Evolutionary conservation across 2,797 vertebrate species (phyloP).

Genomic region (Paguma larvata): DNA sequence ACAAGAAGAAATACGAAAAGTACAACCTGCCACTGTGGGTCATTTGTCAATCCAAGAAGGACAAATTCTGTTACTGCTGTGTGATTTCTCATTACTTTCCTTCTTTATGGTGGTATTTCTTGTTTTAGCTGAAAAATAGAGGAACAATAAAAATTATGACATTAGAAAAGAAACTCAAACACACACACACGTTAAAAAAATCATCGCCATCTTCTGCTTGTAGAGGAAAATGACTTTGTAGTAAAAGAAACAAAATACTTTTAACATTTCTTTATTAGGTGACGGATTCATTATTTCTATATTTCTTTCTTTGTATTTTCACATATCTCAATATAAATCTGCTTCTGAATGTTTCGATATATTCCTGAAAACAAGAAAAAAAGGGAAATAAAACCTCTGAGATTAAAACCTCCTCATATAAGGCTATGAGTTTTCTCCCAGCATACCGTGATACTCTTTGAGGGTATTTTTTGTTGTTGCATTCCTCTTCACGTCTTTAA

Average conservation of each 20-base stretch:
- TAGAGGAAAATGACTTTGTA: background rate
- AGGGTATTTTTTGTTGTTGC: background rate
- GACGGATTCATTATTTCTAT: background rate
- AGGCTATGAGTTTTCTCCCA: background rate
- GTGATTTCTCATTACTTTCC: constrained; percentile 66
- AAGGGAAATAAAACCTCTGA: background rate
- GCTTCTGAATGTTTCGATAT: background rate
- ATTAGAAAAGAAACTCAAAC: background rate
- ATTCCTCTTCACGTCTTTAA: background rate
- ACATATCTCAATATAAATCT: background rate
- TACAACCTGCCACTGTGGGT: constrained; percentile 59
- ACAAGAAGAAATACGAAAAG: constrained; percentile 74
- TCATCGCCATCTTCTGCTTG: background rate
- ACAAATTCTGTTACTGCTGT: constrained; percentile 72
- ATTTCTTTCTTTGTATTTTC: background rate
- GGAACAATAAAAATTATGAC: background rate
- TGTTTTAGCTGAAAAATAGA: constrained; percentile 6
- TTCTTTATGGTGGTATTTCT: background rate
- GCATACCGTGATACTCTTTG: background rate
- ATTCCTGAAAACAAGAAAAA: background rate
- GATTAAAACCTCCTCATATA: background rate
- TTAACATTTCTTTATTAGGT: background rate
- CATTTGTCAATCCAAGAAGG: constrained; percentile 75
- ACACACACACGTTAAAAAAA: background rate
- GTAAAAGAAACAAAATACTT: background rate